Percentiles rank a stretch among this genome's conserved stretches.
These are phyloP conservation scores for Procavia capensis DNA, from an alignment of 2,113 vertebrate species.

Conservation along the genomic window DNA sequence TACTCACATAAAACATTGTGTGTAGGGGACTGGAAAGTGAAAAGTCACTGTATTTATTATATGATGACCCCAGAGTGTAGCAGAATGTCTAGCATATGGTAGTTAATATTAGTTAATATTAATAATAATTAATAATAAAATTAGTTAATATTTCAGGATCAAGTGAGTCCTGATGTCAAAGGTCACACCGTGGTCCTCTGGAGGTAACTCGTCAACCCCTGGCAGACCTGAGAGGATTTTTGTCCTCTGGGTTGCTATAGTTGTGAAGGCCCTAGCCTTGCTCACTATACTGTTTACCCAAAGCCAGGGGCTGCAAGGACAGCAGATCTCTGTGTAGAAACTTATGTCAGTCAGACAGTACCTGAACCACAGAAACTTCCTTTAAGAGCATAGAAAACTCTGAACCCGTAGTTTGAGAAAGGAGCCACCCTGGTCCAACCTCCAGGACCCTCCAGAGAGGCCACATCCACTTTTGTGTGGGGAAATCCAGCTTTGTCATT, in stretches of 20 bases:
- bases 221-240: neutral
- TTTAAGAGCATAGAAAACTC: neutral
- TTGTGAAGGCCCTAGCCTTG: no score
- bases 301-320: accelerated
- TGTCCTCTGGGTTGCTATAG: neutral
- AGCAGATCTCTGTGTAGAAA: accelerated
- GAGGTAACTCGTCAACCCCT: neutral
- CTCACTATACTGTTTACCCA: neutral
- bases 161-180: accelerated
- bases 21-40: accelerated
- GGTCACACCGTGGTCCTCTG: accelerated
- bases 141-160: no score
- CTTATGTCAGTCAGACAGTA: neutral
- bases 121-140: no score
- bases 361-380: no score
- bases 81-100: accelerated
- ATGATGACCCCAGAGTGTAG: accelerated
- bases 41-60: accelerated
- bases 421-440: accelerated
- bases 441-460: neutral
- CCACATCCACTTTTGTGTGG: neutral
- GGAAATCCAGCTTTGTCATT: neutral
- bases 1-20: no score
- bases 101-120: no score
- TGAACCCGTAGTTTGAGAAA: accelerated